Conservation (phyloP, 2,888 invertebrate species). For the Deilephila porcellus region DNA sequence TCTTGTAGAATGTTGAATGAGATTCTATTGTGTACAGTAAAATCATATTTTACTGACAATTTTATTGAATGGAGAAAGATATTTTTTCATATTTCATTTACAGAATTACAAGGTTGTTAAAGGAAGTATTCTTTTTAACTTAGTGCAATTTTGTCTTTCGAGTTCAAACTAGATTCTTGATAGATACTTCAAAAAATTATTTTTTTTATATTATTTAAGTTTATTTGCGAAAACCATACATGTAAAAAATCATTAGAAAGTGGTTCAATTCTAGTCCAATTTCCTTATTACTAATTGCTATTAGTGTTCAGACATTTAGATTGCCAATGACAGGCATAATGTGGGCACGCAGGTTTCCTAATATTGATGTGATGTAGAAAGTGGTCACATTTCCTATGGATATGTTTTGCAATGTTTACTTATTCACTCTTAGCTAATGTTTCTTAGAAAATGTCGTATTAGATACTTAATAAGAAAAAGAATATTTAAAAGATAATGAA, state of each 20-base stretch:
- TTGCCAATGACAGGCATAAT: constrained; percentile 1
- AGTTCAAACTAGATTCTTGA: too few species aligned
- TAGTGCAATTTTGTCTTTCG: too few species aligned
- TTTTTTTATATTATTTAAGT: too few species aligned
- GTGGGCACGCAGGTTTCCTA: constrained; percentile 49
- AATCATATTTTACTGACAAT: too few species aligned
- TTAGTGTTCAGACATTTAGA: constrained; percentile 15
- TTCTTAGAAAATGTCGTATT: constrained; percentile 3
- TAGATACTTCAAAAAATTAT: too few species aligned
- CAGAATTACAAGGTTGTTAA: too few species aligned
- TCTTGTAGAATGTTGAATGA: background rate
- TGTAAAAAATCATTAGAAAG: background rate
- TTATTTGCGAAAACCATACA: background rate
- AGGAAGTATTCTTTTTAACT: too few species aligned
- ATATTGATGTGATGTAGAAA: constrained; percentile 58
- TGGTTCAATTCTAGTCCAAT: background rate
- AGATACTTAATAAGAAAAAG: too few species aligned
- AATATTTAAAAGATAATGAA: too few species aligned
- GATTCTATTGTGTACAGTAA: too few species aligned
- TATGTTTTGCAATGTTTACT: constrained; percentile 23
- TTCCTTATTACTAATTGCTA: constrained; percentile 11
- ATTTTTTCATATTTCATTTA: too few species aligned
- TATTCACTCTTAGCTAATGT: background rate
- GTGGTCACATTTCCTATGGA: constrained; percentile 35
- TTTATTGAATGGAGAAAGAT: too few species aligned